Percentiles rank a stretch among this genome's conserved stretches.
phyloP scores from a whole-genome alignment of 2,888 invertebrate genomes.

The Epinotia bilunana region DNA sequence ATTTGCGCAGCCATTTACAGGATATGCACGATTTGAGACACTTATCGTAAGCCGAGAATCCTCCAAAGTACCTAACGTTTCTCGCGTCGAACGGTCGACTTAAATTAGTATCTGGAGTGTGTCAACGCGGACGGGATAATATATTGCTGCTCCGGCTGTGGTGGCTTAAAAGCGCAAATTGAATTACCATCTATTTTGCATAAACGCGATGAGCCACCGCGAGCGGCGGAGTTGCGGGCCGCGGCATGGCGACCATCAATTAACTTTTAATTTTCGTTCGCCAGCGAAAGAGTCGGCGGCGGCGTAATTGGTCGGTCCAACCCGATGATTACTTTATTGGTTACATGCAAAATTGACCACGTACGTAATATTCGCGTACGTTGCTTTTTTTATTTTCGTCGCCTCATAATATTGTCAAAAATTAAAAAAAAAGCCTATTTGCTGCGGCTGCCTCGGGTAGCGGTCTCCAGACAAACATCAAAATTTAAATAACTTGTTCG shows the following conservation, averaged over 20 bases:
- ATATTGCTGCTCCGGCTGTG: constrained; percentile 45
- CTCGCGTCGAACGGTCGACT: constrained; percentile 26
- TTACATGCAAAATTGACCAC: constrained; percentile 63
- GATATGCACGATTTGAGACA: constrained; percentile 65
- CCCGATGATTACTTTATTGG: constrained; percentile 81
- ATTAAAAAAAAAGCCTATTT: constrained; percentile 43
- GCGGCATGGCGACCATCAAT: constrained; percentile 66
- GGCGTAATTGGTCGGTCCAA: constrained; percentile 74
- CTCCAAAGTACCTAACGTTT: constrained; percentile 15
- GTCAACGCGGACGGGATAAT: constrained; percentile 38
- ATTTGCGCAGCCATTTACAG: constrained; percentile 71
- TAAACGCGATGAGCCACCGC: constrained; percentile 65
- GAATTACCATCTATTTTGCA: constrained; percentile 78
- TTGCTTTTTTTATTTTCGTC: constrained; percentile 65
- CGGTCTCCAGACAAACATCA: constrained; percentile 63
- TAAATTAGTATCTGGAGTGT: constrained; percentile 37
- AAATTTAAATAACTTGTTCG: constrained; percentile 81
- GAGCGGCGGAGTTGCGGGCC: constrained; percentile 57
- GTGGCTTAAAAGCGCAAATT: constrained; percentile 70
- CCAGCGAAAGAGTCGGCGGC: constrained; percentile 70
- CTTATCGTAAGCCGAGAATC: constrained; percentile 62
- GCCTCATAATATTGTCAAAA: constrained; percentile 54
- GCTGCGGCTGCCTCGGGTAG: constrained; percentile 51
- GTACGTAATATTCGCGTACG: constrained; percentile 60
- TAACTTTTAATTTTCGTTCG: constrained; percentile 80